Evolutionary conservation across 2,113 vertebrate genomes (phyloP).

Genomic region (Tyrannus savana): DNA sequence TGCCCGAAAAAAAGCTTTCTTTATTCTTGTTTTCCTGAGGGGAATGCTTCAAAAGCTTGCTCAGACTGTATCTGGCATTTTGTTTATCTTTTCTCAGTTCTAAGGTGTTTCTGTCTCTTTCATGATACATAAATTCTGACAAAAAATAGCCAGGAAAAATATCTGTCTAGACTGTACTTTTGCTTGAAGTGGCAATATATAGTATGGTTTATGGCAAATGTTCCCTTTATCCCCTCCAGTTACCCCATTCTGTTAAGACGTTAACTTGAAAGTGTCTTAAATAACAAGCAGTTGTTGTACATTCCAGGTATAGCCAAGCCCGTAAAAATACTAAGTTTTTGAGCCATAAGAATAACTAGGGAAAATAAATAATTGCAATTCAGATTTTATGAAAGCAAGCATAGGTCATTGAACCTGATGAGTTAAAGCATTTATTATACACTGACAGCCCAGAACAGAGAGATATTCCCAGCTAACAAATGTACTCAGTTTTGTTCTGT

Average conservation of each 20-base stretch:
- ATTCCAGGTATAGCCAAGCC: not conserved
- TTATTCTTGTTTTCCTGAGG: not conserved
- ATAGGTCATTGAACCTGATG: not conserved
- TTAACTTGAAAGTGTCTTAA: not conserved
- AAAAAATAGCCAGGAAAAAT: slow-evolving; percentile 19
- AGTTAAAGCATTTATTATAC: not conserved
- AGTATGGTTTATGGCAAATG: not conserved
- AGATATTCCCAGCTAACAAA: not conserved
- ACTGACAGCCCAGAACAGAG: not conserved
- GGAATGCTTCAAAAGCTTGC: not conserved
- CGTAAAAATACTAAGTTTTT: not conserved
- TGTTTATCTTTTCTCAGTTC: not conserved
- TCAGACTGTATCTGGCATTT: not conserved
- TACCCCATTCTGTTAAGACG: not conserved
- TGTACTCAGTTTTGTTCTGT: not conserved
- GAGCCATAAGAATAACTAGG: not conserved
- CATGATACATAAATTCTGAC: not conserved
- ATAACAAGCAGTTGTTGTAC: not conserved
- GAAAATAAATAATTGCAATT: not conserved
- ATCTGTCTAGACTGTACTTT: not conserved
- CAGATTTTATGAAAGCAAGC: not conserved
- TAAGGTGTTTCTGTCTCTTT: not conserved
- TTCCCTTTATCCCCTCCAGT: not conserved
- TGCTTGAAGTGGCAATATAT: not conserved
- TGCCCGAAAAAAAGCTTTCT: not conserved